These are phyloP conservation scores for Campylomormyrus numenius DNA, from an alignment of 2,113 vertebrate genomes.

Conservation along the genomic window DNA sequence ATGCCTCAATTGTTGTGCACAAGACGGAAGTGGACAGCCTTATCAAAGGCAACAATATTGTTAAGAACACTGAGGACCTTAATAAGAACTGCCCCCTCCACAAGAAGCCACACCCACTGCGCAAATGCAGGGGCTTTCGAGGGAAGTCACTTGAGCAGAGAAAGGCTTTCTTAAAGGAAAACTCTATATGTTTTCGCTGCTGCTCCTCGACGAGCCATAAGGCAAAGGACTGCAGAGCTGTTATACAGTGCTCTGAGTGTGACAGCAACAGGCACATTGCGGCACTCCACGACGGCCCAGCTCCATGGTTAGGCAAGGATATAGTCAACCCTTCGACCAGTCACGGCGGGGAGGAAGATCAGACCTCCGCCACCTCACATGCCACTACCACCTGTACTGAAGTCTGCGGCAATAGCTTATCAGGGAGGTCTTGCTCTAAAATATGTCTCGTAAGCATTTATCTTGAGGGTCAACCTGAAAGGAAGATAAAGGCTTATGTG, in stretches of 20 bases:
- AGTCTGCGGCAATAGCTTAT: background rate
- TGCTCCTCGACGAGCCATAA: background rate
- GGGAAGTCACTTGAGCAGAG: too few species aligned
- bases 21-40: too few species aligned
- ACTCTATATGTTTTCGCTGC: background rate
- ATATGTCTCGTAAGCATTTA: background rate
- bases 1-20: too few species aligned
- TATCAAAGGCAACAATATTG: too few species aligned
- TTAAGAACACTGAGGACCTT: too few species aligned
- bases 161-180: background rate
- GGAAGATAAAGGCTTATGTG: background rate
- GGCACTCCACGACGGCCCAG: background rate
- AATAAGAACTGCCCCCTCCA: too few species aligned
- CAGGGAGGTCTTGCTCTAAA: background rate
- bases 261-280: background rate
- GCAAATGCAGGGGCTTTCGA: too few species aligned
- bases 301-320: background rate
- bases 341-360: background rate
- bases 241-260: background rate
- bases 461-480: too few species aligned
- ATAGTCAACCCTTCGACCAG: background rate
- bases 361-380: background rate
- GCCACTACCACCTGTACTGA: background rate
- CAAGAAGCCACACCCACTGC: too few species aligned
- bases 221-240: background rate